Conservation (phyloP, 2,888 invertebrate genomes). For the Lissonota sp. region DNA sequence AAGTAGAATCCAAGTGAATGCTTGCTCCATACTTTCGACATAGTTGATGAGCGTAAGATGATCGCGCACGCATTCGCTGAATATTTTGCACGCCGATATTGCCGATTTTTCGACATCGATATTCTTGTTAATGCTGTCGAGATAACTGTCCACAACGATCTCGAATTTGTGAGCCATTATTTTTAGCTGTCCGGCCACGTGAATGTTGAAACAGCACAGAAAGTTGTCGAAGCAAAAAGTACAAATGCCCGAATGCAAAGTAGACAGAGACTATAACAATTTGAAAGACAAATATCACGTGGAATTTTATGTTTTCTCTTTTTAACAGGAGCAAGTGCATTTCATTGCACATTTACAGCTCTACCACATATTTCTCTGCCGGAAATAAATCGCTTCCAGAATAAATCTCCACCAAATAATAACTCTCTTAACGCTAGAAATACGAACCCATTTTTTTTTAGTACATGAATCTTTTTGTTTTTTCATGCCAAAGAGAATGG, state of each 20-base stretch:
- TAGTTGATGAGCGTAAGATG: slow-evolving; percentile 66
- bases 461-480: too few species aligned
- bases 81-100: slow-evolving; percentile 38
- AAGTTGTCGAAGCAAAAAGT: slow-evolving; percentile 72
- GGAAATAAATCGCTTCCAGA: too few species aligned
- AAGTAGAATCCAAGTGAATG: slow-evolving; percentile 66
- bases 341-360: too few species aligned
- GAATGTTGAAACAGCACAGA: slow-evolving; percentile 69
- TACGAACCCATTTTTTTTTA: too few species aligned
- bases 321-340: not conserved
- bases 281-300: slow-evolving; percentile 10
- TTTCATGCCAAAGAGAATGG: too few species aligned
- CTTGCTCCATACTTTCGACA: slow-evolving; percentile 63
- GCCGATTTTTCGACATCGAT: slow-evolving; percentile 12
- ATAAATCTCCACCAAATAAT: too few species aligned
- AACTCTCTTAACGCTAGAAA: too few species aligned
- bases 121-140: slow-evolving; percentile 10
- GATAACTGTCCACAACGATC: slow-evolving; percentile 42
- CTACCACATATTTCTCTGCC: too few species aligned
- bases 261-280: slow-evolving; percentile 66
- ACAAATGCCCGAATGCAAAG: slow-evolving; percentile 69
- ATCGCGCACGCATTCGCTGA: slow-evolving; percentile 64
- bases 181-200: slow-evolving; percentile 69
- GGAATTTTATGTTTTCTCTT: not conserved
- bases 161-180: slow-evolving; percentile 67